Evolutionary conservation across 2,888 invertebrate species (phyloP).

Genomic region (Megalurothrips usitatus): DNA sequence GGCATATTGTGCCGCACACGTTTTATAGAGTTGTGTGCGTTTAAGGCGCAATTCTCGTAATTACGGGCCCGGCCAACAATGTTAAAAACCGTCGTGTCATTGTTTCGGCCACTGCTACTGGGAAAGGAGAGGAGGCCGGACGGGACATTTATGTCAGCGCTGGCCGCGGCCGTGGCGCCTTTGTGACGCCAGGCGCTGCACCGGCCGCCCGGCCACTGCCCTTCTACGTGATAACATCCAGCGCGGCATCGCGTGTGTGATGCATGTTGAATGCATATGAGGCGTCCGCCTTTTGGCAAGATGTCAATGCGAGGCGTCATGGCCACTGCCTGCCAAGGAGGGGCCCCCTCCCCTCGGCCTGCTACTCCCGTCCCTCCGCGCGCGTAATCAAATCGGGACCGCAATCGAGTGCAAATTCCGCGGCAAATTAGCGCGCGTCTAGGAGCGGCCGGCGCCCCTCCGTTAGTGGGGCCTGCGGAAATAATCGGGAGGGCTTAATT

Average conservation of each 20-base stretch:
- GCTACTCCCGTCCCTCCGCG: neutral
- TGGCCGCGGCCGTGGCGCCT: neutral
- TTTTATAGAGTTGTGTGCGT: conserved; percentile 26
- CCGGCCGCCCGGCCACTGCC: neutral
- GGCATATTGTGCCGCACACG: conserved; percentile 20
- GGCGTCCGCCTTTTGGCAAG: neutral
- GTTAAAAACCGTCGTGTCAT: conserved; percentile 26
- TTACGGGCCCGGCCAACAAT: conserved; percentile 14
- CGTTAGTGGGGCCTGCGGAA: too few species aligned
- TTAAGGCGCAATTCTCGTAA: conserved; percentile 26
- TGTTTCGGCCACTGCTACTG: conserved; percentile 24
- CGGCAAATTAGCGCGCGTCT: too few species aligned
- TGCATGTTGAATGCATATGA: neutral
- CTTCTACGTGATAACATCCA: neutral
- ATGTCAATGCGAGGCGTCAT: neutral
- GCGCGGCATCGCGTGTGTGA: too few species aligned
- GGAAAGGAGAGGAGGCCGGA: neutral
- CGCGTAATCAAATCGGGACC: neutral
- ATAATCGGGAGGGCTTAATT: too few species aligned
- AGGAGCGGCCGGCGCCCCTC: too few species aligned
- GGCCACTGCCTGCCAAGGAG: neutral
- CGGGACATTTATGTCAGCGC: neutral
- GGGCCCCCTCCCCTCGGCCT: neutral
- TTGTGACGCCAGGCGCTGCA: neutral
- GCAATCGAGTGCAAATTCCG: too few species aligned